Evolutionary conservation across 2,797 vertebrate species (phyloP).

Genomic region (Hipposideros larvatus): DNA sequence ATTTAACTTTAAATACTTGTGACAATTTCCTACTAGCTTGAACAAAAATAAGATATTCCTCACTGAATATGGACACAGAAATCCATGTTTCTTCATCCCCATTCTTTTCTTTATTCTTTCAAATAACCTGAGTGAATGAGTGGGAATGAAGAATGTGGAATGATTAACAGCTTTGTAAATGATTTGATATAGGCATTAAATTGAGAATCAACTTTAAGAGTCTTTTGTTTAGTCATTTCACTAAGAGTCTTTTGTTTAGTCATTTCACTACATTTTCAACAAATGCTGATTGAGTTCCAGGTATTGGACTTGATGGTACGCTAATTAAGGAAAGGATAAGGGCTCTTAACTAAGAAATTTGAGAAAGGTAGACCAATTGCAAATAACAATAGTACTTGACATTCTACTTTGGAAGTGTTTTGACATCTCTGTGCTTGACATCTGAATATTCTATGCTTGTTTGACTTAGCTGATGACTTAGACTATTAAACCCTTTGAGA

Average conservation of each 20-base stretch:
- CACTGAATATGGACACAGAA: background rate
- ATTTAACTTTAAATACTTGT: background rate
- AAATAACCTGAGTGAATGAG: background rate
- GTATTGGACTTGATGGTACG: background rate
- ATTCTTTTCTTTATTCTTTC: background rate
- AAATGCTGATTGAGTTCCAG: background rate
- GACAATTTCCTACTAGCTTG: background rate
- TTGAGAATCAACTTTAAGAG: background rate
- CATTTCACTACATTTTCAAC: background rate
- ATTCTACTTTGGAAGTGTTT: background rate
- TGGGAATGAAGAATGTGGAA: background rate
- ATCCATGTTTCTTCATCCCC: background rate
- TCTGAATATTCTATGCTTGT: background rate
- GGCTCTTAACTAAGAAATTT: background rate
- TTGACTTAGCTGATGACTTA: background rate
- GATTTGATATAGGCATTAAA: background rate
- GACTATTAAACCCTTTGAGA: conserved; percentile 25
- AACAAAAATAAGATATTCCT: background rate
- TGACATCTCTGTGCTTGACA: background rate
- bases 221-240: background rate
- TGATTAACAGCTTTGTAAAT: background rate
- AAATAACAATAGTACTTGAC: background rate
- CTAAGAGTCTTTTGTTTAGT: background rate
- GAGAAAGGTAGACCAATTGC: background rate
- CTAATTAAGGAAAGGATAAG: background rate